phyloP scores from a whole-genome alignment of 2,888 invertebrate genomes.

The Iphiclides podalirius region DNA sequence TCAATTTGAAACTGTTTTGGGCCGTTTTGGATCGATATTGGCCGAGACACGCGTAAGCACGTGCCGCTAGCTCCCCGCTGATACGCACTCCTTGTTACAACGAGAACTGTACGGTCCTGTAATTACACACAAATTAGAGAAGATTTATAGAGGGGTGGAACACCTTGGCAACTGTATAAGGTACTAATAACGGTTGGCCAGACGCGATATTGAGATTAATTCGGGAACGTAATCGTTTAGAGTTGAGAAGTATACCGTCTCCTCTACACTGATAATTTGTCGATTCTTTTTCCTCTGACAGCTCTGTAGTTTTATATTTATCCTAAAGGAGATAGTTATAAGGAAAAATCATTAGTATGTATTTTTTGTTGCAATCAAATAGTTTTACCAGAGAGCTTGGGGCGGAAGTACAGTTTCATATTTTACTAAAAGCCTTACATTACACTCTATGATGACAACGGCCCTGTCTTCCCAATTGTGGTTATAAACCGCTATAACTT shows the following conservation, averaged over 20 bases:
- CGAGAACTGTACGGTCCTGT: slow-evolving; percentile 73
- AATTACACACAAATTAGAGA: slow-evolving; percentile 81
- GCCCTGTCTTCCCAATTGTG: too few species aligned
- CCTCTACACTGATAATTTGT: slow-evolving; percentile 24
- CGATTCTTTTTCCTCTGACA: background rate
- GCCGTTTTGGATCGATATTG: slow-evolving; percentile 33
- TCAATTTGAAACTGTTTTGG: slow-evolving; percentile 27
- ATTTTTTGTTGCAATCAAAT: too few species aligned
- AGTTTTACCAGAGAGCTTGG: too few species aligned
- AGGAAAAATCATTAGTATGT: too few species aligned
- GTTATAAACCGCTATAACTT: too few species aligned
- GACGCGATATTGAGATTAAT: slow-evolving; percentile 73
- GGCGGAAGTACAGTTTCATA: too few species aligned
- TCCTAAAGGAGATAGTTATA: too few species aligned
- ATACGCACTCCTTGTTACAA: slow-evolving; percentile 76
- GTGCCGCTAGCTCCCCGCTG: slow-evolving; percentile 73
- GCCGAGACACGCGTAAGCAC: slow-evolving; percentile 70
- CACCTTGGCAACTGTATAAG: slow-evolving; percentile 78
- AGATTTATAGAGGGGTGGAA: slow-evolving; percentile 79
- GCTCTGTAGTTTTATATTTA: too few species aligned
- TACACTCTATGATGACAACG: too few species aligned
- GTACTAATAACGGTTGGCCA: slow-evolving; percentile 77
- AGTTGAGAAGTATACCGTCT: slow-evolving; percentile 24
- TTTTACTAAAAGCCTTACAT: too few species aligned
- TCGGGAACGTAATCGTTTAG: slow-evolving; percentile 51